Conservation (phyloP, 1,140 invertebrate species). For the Ptiloglossa arizonensis region DNA sequence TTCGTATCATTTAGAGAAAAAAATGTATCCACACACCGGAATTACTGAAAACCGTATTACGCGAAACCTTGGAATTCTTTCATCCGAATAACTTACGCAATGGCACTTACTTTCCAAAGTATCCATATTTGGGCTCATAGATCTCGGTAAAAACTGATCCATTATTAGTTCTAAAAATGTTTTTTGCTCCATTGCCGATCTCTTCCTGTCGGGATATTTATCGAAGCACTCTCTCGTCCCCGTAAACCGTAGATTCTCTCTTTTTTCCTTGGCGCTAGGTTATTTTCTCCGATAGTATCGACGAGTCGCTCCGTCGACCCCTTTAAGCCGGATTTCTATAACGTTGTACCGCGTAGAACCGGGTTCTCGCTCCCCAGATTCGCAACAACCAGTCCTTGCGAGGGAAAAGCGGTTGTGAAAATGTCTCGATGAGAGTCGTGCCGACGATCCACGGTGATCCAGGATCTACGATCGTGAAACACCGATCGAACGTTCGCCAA, state of each 20-base stretch:
- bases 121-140: no score
- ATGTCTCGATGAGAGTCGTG: constrained; percentile 56
- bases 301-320: constrained; percentile 52
- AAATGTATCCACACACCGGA: no score
- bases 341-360: constrained; percentile 54
- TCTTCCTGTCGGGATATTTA: constrained; percentile 7
- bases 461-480: constrained; percentile 36
- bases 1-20: no score
- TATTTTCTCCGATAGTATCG: constrained; percentile 42
- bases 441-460: constrained; percentile 36
- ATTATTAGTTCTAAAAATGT: background rate
- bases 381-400: constrained; percentile 65
- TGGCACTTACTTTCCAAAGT: no score
- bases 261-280: background rate
- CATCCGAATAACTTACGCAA: no score
- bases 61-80: no score
- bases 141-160: no score
- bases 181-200: background rate
- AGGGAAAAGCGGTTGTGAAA: constrained; percentile 78
- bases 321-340: constrained; percentile 71
- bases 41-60: no score
- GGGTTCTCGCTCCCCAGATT: constrained; percentile 62
- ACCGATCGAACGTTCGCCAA: background rate
- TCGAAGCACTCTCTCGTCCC: background rate
- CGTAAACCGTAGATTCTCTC: background rate